A percentile compares a stretch with the other conserved stretches of the same genome.
Conservation (phyloP, 1,140 invertebrate genomes). For the Drosophila arizonae region DNA sequence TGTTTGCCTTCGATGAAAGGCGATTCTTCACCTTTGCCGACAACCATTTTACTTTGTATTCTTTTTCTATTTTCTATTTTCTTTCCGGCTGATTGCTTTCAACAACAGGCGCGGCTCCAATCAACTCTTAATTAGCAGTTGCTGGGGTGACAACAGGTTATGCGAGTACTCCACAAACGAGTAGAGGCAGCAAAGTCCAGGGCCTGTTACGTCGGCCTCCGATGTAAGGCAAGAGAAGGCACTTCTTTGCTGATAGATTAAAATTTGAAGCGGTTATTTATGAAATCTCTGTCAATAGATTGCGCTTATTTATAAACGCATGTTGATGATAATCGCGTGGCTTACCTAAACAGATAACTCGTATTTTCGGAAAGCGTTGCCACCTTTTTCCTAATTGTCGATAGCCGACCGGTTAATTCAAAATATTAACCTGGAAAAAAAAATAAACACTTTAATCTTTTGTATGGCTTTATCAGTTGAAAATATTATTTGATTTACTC, state of each 20-base stretch:
- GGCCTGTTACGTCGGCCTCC: neutral
- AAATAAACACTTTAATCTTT: too few relatives aligned
- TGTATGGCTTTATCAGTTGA: too few relatives aligned
- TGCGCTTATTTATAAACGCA: neutral
- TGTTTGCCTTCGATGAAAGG: constrained; percentile 54
- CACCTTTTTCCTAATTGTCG: too few relatives aligned
- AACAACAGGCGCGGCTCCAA: constrained; percentile 43
- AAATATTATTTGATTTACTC: too few relatives aligned
- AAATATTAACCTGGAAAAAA: too few relatives aligned
- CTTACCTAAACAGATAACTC: neutral
- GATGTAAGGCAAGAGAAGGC: constrained; percentile 25
- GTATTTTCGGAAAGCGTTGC: neutral
- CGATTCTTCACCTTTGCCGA: constrained; percentile 37
- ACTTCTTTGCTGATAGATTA: constrained; percentile 17
- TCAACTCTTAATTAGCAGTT: constrained; percentile 37
- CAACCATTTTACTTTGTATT: constrained; percentile 32
- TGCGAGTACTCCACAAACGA: constrained; percentile 30
- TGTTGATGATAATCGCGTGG: constrained; percentile 22
- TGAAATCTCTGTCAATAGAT: constrained; percentile 17
- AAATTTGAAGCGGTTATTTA: constrained; percentile 6
- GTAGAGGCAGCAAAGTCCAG: neutral
- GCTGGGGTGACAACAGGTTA: constrained; percentile 25
- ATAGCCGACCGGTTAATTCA: neutral
- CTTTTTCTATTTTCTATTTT: neutral
- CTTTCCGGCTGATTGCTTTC: constrained; percentile 14